phyloP scores from a whole-genome alignment of 1,140 invertebrate species.

The Drosophila sechellia region DNA sequence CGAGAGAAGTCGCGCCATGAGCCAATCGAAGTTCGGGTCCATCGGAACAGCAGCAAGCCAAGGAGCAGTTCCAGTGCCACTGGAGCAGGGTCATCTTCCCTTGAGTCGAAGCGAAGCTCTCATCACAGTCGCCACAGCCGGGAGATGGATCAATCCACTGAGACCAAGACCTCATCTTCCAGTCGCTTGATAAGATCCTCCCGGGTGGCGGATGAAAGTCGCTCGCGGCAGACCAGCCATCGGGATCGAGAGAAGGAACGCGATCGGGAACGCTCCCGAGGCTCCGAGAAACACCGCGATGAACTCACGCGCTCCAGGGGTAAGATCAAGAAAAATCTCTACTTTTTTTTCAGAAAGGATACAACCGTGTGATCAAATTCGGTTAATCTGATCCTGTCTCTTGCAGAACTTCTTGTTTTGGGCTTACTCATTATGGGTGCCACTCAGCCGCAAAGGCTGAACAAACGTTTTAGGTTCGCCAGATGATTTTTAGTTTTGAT shows the following conservation, averaged over 20 bases:
- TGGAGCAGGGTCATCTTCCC: slow-evolving; percentile 11
- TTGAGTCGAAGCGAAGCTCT: slow-evolving; percentile 42
- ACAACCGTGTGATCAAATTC: neutral
- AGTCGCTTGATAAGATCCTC: slow-evolving; percentile 65
- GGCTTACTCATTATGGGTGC: slow-evolving; percentile 80
- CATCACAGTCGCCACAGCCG: slow-evolving; percentile 55
- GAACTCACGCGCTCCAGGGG: slow-evolving; percentile 68
- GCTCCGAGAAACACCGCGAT: slow-evolving; percentile 63
- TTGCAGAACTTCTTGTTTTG: slow-evolving; percentile 78
- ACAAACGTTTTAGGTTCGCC: slow-evolving; percentile 76
- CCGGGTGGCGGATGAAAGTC: slow-evolving; percentile 55
- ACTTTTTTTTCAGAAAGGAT: no score
- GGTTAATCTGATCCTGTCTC: slow-evolving; percentile 27
- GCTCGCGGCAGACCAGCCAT: slow-evolving; percentile 50
- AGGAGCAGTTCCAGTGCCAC: slow-evolving; percentile 21
- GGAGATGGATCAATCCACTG: slow-evolving; percentile 42
- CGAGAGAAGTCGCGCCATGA: slow-evolving; percentile 64
- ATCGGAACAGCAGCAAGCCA: slow-evolving; percentile 45
- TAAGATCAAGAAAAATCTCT: slow-evolving; percentile 7
- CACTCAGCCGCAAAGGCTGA: slow-evolving; percentile 73
- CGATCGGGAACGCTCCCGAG: slow-evolving; percentile 53
- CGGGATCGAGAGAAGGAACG: slow-evolving; percentile 54
- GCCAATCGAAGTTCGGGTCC: slow-evolving; percentile 19
- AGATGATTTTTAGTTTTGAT: slow-evolving; percentile 15
- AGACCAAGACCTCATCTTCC: slow-evolving; percentile 43